A percentile compares a stretch with the other conserved stretches of the same genome.
phyloP scores from a whole-genome alignment of 35 echinoderm and acorn worm species.

The Heliocidaris erythrogramma region DNA sequence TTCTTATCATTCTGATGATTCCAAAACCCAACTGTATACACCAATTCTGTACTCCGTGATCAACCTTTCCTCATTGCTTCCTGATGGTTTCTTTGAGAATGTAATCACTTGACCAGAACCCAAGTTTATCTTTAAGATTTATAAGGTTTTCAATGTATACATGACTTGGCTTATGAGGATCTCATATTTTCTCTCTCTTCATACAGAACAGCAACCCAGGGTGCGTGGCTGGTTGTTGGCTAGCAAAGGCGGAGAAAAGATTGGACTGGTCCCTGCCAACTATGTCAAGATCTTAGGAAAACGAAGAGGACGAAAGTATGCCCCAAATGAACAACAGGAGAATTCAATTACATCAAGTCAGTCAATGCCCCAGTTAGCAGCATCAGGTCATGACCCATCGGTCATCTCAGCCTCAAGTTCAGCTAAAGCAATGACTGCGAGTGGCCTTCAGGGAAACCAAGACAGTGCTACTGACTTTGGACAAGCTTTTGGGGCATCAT shows the following conservation, averaged over 20 bases:
- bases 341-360: background rate
- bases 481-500: background rate
- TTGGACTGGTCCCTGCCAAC: slow-evolving; percentile 91
- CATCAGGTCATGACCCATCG: background rate
- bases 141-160: background rate
- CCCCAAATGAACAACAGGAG: slow-evolving; percentile 35
- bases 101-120: background rate
- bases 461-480: background rate
- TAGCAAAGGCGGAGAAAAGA: slow-evolving; percentile 71
- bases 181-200: slow-evolving; percentile 24
- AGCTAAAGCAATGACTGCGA: background rate
- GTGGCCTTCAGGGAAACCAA: background rate
- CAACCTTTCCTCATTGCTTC: too few species aligned
- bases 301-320: slow-evolving; percentile 66
- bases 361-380: slow-evolving; percentile 3
- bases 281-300: slow-evolving; percentile 95
- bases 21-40: too few species aligned
- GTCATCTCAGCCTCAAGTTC: background rate
- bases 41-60: too few species aligned
- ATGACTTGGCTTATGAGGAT: background rate
- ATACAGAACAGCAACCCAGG: slow-evolving; percentile 87
- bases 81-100: background rate
- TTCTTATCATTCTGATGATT: too few species aligned
- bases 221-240: slow-evolving; percentile 94
- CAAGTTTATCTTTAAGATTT: background rate